Evolutionary conservation across 1,140 invertebrate species (phyloP), one percentile per base, ranked within the genome.

Genomic region (Drosophila auraria): DNA sequence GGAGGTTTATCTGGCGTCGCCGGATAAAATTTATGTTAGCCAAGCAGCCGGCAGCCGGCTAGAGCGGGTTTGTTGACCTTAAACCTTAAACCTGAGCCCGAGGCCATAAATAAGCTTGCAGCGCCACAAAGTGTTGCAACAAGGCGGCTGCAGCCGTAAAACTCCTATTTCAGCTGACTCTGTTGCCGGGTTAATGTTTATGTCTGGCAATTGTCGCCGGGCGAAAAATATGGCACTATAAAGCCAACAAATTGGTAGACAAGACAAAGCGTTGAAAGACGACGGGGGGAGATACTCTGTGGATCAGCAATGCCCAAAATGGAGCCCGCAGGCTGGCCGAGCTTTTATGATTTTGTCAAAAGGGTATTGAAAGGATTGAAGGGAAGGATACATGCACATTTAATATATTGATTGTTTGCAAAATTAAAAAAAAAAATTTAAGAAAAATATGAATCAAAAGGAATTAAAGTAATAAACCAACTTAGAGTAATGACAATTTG

Each of bases 81-180:
- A 83, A 83, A 83, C 62, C 81, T 83, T 83, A 83, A 83, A 80
- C 80, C 66, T 78, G 66, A 78, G 73, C 57, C 45, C 42, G 5
- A 17, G 20, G 45, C 79, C 49, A 81, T 81, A 81, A 81, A 81
- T 76, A 71, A 61, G 60, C 50, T 81, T 64, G 42, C 45, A 59
- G 62, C 15, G 53, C 78, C 51, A 80, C 78, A 80, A 80, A 80
- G 70, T 80, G 50, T 81, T 81, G 78, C 63, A 80, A 62, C 78
- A 80, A 66, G 58, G 70, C 54, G 62, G 80, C 66, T 57, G 70
- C 80, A 75, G 50, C 71, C 81, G 79, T 83, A 83, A 80, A 83
- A 83, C 62, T 63, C 58, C 40, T 58, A 73, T 53, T 81, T 60
- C 71, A 77, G 44, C 54, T 71, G 60, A 25, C 57, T 72, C 70